phyloP scores from a whole-genome alignment of 2,113 vertebrate species.

The Epinephelus moara region DNA sequence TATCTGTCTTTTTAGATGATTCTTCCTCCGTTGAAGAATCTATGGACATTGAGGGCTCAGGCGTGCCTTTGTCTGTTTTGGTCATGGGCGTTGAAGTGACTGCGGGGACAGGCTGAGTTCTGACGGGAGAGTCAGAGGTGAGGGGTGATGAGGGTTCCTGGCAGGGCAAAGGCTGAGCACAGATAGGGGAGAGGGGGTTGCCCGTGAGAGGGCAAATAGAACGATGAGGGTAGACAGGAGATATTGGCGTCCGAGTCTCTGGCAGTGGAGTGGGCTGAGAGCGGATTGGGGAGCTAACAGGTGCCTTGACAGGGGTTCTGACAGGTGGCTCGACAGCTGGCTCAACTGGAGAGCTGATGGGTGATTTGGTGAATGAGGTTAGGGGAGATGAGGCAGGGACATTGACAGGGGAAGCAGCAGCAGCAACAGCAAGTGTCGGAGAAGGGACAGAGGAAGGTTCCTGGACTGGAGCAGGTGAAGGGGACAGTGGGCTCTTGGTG shows the following conservation, averaged over 20 bases:
- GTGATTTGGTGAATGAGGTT: constrained; percentile 33
- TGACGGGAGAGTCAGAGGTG: constrained; percentile 88
- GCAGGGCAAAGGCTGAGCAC: constrained; percentile 91
- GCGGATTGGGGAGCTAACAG: constrained; percentile 81
- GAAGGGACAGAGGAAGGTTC: constrained; percentile 49
- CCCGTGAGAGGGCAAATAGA: constrained; percentile 76
- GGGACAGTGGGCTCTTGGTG: constrained; percentile 52
- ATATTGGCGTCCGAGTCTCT: constrained; percentile 80
- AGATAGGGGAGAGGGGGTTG: constrained; percentile 89
- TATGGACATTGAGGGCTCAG: constrained; percentile 67
- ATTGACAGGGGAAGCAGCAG: constrained; percentile 33
- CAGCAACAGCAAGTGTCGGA: constrained; percentile 53
- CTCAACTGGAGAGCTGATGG: constrained; percentile 42
- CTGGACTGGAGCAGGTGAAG: constrained; percentile 50
- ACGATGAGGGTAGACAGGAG: constrained; percentile 78
- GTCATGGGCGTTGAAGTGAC: constrained; percentile 90
- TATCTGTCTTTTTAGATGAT: constrained; percentile 87
- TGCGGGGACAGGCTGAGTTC: constrained; percentile 89
- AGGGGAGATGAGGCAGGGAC: constrained; percentile 45
- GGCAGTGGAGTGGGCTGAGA: constrained; percentile 88
- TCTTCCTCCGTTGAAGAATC: constrained; percentile 85
- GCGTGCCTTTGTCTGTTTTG: constrained; percentile 75
- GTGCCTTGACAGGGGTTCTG: constrained; percentile 39
- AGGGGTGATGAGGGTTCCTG: constrained; percentile 87
- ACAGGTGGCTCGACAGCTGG: constrained; percentile 12